Base-by-base conservation (phyloP, 2,113 vertebrate genomes). In the Oreochromis niloticus region DNA sequence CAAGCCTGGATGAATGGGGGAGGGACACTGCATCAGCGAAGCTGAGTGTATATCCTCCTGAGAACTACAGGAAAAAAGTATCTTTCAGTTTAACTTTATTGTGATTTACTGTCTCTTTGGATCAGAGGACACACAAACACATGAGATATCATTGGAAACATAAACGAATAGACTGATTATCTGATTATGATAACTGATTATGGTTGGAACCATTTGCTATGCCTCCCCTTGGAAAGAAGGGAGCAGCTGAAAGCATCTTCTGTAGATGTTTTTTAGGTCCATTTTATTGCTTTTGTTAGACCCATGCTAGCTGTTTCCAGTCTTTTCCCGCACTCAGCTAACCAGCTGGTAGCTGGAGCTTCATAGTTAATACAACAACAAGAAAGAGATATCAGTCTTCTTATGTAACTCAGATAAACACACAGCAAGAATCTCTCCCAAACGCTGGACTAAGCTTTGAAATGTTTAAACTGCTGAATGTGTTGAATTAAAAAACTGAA, bases 181-280 rank as follows among this genome's bases (percentile, higher is more conserved):
- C 61, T 27, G 27, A 27, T 27, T 27, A 27, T 27, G 27, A 27
- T 27, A 4, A 27, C 27, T 27, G 27, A 27, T 27, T 27, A 27
- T 16, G 3, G 13, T 4, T 4, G 39, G 22, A 27, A 43, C 0
- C 0, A 46, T 71, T 6, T 43, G 39, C 5, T 73, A 36, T 9
- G 13, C 13, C 13, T 16, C 13, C 8, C 8, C 5, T 43, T 46
- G 39, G 22, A 73, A 46, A 73, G 14, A 10, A 46, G 39, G n/a
- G 68, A 73, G 22, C 22, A 73, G 68, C 68, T 46, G 13, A 73
- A 48, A 75, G 68, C 24, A 19, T 48, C 8, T 48, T 75, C n/a
- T n/a, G n/a, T n/a, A n/a, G n/a, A n/a, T n/a, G 71, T 19, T 1
- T 30, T 36, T 12, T 30, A 2, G 24, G 43, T 48, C n/a, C 14